Base-by-base conservation (phyloP, 2,797 vertebrate genomes). In the Mus spretus region DNA sequence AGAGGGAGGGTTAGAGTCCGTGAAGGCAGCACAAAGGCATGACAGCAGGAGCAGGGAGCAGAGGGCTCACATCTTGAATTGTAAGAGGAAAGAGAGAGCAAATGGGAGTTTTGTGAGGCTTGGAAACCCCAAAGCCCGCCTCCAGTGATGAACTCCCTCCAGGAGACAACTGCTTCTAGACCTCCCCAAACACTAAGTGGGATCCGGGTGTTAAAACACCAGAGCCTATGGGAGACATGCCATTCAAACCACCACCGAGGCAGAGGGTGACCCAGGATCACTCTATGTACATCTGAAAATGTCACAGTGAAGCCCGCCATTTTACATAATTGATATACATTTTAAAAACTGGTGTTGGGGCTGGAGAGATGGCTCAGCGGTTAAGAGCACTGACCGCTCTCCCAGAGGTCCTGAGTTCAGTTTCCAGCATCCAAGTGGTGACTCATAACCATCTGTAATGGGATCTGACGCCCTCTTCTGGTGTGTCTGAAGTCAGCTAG, bases 1-100 rank as follows among this genome's bases (percentile, higher is more conserved):
- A 44, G 81, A 63, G 81, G 0, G 26, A 47, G 47, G 47, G 47
- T 47, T 47, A 44, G 81, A 63, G 81, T 63, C 15, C 26, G 0
- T 19, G 37, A 47, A 0, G 14, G 59, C 37, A 44, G 37, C 37
- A 4, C 14, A 3, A 47, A 65, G 9, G 2, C 1, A 0, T 1
- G 22, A 61, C 3, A 31, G 59, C 26, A 47, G 15, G 40, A 20
- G 15, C 40, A 13, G 59, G 55, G 44, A 47, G 40, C 17, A 1
- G 40, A 47, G 40, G 57, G 61, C 40, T 47, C 82, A 31, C 10
- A 22, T 19, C 40, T 65, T 84, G 82, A 65, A 47, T 55, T 47
- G 17, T 40, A 34, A 65, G 40, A 47, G 28, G 40, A 34, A 40
- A 20, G 40, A 31, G 59, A 84, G 28, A 34, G 28, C 6, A 11